Evolutionary conservation across 2,888 invertebrate species (phyloP), one percentile per base, ranked within the genome.

Genomic region (Macaria notata): DNA sequence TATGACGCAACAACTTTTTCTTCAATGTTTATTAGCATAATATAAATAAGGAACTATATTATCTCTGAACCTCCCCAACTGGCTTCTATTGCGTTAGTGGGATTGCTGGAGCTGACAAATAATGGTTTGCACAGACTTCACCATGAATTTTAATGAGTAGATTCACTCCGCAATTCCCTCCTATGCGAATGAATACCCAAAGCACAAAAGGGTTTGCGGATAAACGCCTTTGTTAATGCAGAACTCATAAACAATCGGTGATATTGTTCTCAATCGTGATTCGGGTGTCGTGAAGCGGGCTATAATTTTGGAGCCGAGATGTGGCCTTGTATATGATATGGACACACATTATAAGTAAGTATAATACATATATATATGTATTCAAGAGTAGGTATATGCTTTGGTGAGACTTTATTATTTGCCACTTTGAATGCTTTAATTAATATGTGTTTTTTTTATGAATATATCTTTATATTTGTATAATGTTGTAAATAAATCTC

Each of bases 81-180:
- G 55, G 31, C 19, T 46, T 39, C 29, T 8, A 46, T 6, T 4
- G 31, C 6, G 56, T 62, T 62, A 60, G 65, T 51, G 62, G 63
- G 62, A 68, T 68, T 65, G 67, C 65, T 63, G 63, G 69, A 72
- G 69, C 73, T 69, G 73, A 70, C 76, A 78, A 78, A 76, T 76
- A 76, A 78, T 75, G 75, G 73, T 67, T 71, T 69, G 66, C 56
- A 65, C 69, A 72, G 72, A 75, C 76, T 76, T 73, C 69, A 66
- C 67, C 72, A 77, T 82, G 76, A 79, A 80, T 81, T 81, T 81
- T 75, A 84, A 81, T 78, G 75, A 70, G 64, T 63, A 74, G 75
- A 72, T 76, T 76, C 75, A 73, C 64, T 72, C 65, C 70, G n/a
- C n/a, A 73, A 78, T 79, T 78, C 74, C 74, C 75, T 75, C 73